phyloP scores from a whole-genome alignment of 2,113 vertebrate genomes.

The Rattus rattus region DNA sequence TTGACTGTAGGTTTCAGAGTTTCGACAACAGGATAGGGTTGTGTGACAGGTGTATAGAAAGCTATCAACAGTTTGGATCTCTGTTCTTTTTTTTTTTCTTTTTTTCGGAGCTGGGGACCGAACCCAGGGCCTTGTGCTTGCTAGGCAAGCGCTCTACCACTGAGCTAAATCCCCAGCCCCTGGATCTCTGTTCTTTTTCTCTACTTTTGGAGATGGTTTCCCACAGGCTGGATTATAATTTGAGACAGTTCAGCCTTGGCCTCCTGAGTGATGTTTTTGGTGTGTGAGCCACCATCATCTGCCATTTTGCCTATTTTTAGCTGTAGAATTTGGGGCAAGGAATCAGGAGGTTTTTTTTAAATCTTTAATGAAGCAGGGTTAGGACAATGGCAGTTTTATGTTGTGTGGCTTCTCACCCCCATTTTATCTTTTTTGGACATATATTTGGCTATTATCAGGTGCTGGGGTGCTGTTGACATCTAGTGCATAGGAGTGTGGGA shows the following conservation, averaged over 20 bases:
- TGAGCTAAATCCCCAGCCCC: no score
- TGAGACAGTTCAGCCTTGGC: not conserved
- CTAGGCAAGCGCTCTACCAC: no score
- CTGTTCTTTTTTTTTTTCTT: not conserved
- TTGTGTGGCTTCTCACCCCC: not conserved
- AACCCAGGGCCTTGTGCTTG: no score
- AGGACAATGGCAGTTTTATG: not conserved
- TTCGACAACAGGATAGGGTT: not conserved
- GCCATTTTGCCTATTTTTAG: not conserved
- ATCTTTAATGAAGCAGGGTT: not conserved
- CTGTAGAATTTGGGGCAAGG: not conserved
- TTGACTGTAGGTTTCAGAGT: not conserved
- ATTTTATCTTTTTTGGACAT: not conserved
- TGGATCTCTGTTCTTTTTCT: no score
- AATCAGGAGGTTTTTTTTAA: not conserved
- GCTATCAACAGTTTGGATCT: not conserved
- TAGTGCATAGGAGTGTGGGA: not conserved
- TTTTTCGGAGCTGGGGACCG: no score
- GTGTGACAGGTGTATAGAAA: not conserved
- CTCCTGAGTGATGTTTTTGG: not conserved
- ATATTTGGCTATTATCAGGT: not conserved
- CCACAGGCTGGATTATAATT: not conserved
- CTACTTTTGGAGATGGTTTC: not conserved
- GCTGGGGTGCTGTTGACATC: not conserved
- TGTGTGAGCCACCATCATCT: not conserved